A percentile compares a stretch with the other conserved stretches of the same genome.
Conservation (phyloP, 2,888 invertebrate genomes). For the Hetaerina titia region DNA sequence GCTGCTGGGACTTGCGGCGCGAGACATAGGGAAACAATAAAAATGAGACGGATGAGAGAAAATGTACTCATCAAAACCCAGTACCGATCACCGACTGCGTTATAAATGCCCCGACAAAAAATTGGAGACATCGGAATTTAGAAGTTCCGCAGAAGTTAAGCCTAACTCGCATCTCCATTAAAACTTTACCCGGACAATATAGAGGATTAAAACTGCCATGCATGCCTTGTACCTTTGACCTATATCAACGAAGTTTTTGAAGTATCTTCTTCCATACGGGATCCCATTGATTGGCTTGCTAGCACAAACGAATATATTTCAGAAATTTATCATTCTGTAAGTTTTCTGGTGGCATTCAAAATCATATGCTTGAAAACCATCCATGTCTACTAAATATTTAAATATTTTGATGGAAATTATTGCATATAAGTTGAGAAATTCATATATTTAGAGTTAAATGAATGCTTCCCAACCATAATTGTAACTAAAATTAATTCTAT, state of each 20-base stretch:
- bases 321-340: too few species aligned
- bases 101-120: background rate
- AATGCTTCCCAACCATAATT: too few species aligned
- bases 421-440: too few species aligned
- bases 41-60: background rate
- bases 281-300: background rate
- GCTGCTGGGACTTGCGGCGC: background rate
- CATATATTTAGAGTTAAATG: too few species aligned
- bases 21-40: background rate
- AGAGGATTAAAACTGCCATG: background rate
- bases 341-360: too few species aligned
- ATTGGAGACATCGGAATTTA: background rate
- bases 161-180: constrained; percentile 1
- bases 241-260: background rate
- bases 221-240: constrained; percentile 9
- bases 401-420: too few species aligned
- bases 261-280: background rate
- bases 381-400: too few species aligned
- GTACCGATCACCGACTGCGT: constrained; percentile 12
- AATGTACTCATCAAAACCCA: constrained; percentile 18
- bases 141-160: constrained; percentile 15
- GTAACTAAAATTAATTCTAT: too few species aligned
- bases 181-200: background rate
- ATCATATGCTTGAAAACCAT: too few species aligned
- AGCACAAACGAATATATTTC: background rate